These are phyloP conservation scores for Sebastes hopkinsi DNA, from an alignment of 2,797 vertebrate species.

Conservation along the genomic window DNA sequence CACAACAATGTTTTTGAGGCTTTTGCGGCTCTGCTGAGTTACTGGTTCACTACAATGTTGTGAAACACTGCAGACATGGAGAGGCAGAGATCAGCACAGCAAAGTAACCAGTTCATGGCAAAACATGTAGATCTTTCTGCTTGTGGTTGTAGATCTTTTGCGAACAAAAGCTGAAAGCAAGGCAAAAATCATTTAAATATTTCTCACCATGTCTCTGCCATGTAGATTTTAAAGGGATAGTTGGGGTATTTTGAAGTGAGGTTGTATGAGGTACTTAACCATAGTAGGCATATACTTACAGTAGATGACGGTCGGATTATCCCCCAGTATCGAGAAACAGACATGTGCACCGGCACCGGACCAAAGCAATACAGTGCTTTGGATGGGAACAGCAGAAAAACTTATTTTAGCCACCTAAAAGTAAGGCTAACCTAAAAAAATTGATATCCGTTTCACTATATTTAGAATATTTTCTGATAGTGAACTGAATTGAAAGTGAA, in stretches of 20 bases:
- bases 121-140: neutral
- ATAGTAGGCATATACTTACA: no score
- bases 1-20: neutral
- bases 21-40: constrained; percentile 15
- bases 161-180: neutral
- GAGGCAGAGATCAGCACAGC: neutral
- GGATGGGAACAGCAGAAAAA: no score
- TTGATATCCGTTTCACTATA: no score
- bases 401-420: no score
- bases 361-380: no score
- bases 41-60: neutral
- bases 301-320: no score
- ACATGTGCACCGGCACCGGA: fast-evolving
- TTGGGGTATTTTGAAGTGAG: no score
- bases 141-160: neutral
- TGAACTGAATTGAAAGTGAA: no score
- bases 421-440: no score
- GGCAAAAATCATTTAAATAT: neutral
- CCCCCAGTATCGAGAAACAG: no score
- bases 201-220: neutral
- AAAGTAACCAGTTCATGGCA: neutral
- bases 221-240: neutral
- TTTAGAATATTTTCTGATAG: no score
- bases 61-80: constrained; percentile 7
- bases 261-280: no score